Evolutionary conservation across 1,140 invertebrate species (phyloP).

Genomic region (Drosophila auraria): DNA sequence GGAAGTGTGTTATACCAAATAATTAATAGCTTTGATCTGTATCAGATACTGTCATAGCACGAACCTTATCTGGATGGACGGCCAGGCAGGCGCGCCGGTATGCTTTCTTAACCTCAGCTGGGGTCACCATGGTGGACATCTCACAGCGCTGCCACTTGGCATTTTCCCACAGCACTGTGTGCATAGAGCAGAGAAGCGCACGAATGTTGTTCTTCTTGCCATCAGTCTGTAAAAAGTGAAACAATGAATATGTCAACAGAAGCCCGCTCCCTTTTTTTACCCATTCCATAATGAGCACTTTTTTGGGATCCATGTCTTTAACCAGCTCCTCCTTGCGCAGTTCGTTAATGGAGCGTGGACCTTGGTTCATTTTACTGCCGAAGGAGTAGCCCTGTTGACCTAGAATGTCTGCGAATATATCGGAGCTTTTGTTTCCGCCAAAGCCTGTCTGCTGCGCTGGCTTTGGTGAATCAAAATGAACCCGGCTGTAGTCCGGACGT

Average conservation of each 20-base stretch:
- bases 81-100: conserved; percentile 98
- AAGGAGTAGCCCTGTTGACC: conserved; percentile 95
- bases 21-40: conserved; percentile 17
- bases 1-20: conserved; percentile 44
- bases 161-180: conserved; percentile 97
- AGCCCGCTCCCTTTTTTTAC: conserved; percentile 79
- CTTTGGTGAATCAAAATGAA: conserved; percentile 88
- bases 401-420: conserved; percentile 96
- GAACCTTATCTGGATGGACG: conserved; percentile 99
- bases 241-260: not conserved
- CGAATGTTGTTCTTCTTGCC: conserved; percentile 99
- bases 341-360: conserved; percentile 95
- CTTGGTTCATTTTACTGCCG: conserved; percentile 90
- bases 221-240: conserved; percentile 89
- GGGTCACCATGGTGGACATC: conserved; percentile 96
- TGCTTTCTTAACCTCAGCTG: conserved; percentile 97
- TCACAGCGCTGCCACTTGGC: conserved; percentile 96
- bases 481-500: conserved; percentile 87
- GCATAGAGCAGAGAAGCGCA: conserved; percentile 96
- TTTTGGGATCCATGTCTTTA: conserved; percentile 96
- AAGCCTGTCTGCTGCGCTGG: conserved; percentile 54
- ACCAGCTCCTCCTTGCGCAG: conserved; percentile 95
- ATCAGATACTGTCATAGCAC: not conserved
- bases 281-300: conserved; percentile 93
- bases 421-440: conserved; percentile 86